Percentiles rank a stretch among this genome's conserved stretches.
phyloP scores from a whole-genome alignment of 1,140 invertebrate species.

The Nebria ingens region DNA sequence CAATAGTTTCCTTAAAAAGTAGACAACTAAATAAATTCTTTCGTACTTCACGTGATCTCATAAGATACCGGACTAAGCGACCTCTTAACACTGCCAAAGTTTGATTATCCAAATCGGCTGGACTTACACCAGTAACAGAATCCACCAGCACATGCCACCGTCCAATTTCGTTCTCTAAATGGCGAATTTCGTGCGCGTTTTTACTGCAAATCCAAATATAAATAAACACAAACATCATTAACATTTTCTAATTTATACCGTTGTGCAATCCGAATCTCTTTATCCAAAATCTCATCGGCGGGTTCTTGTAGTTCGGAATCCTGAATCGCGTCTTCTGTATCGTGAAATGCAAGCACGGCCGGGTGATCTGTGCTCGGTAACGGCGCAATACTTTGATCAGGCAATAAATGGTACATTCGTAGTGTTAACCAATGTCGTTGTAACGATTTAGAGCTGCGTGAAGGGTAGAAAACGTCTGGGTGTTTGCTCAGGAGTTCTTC shows the following conservation, averaged over 20 bases:
- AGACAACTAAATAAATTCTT: constrained; percentile 23
- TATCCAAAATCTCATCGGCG: constrained; percentile 63
- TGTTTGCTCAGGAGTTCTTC: constrained; percentile 80
- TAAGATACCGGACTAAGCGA: constrained; percentile 83
- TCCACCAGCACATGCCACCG: constrained; percentile 93
- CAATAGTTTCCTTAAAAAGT: constrained; percentile 6
- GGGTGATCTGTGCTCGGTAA: constrained; percentile 50
- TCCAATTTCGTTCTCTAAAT: constrained; percentile 79
- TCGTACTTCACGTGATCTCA: constrained; percentile 90
- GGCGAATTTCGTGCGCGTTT: constrained; percentile 72
- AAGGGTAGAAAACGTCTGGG: constrained; percentile 74
- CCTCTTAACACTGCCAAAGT: constrained; percentile 89
- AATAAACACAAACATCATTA: background rate
- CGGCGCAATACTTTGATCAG: constrained; percentile 72
- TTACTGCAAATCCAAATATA: too few species aligned
- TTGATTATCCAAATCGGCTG: constrained; percentile 79
- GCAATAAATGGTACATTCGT: constrained; percentile 85
- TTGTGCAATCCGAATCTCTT: constrained; percentile 36
- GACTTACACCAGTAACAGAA: constrained; percentile 70
- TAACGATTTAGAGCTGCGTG: constrained; percentile 75
- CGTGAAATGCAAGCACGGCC: constrained; percentile 74
- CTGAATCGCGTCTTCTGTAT: constrained; percentile 82
- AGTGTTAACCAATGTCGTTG: constrained; percentile 85
- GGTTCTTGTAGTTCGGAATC: constrained; percentile 72
- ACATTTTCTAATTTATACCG: constrained; percentile 31